Evolutionary conservation across 37 sponge, comb jelly and placozoan genomes (phyloP).

Genomic region (Theonella swinhoei): DNA sequence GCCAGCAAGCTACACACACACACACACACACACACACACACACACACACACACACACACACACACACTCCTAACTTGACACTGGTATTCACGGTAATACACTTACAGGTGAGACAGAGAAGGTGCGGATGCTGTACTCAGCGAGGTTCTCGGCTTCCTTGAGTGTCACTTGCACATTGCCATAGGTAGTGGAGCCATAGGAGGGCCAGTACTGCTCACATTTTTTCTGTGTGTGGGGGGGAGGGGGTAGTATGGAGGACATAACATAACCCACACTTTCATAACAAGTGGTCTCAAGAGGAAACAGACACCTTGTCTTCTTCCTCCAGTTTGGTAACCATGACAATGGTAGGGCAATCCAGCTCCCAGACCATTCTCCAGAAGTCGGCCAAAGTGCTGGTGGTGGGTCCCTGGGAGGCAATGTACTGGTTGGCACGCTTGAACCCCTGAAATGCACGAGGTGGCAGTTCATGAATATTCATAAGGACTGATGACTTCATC

Average conservation of each 20-base stretch:
- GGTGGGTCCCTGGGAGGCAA: conserved; percentile 71
- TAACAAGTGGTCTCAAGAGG: no score
- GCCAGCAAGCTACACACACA: conserved; percentile 19
- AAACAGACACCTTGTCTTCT: conserved; percentile 80
- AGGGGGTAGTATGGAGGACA: no score
- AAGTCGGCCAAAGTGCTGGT: conserved; percentile 65
- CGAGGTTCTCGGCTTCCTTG: conserved; percentile 75
- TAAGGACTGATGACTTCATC: no score
- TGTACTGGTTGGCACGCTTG: conserved; percentile 48
- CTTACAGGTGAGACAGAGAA: conserved; percentile 65
- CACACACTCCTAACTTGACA: neutral
- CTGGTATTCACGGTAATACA: neutral
- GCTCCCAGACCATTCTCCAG: conserved; percentile 81
- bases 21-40: neutral
- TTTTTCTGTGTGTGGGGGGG: conserved; percentile 51
- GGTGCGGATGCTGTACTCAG: conserved; percentile 86
- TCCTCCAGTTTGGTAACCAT: conserved; percentile 77
- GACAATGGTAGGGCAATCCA: conserved; percentile 67
- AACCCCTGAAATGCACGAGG: conserved; percentile 39
- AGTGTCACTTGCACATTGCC: conserved; percentile 83
- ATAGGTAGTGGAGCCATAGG: conserved; percentile 71
- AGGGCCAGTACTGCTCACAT: conserved; percentile 94
- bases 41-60: neutral
- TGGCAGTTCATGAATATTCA: no score
- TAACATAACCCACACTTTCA: neutral